phyloP scores from a whole-genome alignment of 2,797 vertebrate genomes.

The Lycodopsis pacificus region DNA sequence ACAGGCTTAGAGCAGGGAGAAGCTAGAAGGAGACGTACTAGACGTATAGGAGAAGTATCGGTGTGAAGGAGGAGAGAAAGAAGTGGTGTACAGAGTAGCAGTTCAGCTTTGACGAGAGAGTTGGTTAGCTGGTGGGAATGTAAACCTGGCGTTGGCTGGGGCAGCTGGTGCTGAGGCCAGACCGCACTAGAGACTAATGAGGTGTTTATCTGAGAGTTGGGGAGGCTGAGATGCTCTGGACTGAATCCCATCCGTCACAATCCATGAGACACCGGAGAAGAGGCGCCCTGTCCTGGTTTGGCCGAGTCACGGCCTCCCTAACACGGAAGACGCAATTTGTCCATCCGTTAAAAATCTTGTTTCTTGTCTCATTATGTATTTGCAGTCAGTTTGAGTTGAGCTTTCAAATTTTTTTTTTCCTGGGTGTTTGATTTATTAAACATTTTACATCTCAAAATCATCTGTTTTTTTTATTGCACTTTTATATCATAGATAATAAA shows the following conservation, averaged over 20 bases:
- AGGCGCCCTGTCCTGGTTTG: slow-evolving; percentile 14
- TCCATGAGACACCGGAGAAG: slow-evolving; percentile 35
- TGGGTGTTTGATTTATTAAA: not conserved
- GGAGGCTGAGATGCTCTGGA: slow-evolving; percentile 55
- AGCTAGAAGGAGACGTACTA: slow-evolving; percentile 1
- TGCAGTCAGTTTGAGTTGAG: not conserved
- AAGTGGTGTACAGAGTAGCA: slow-evolving; percentile 1
- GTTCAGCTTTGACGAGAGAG: slow-evolving; percentile 31
- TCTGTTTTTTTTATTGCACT: not conserved
- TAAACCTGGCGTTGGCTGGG: slow-evolving; percentile 54
- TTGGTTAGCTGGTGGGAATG: slow-evolving; percentile 41
- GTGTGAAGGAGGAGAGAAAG: slow-evolving; percentile 18
- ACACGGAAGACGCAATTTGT: slow-evolving; percentile 11
- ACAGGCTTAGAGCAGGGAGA: slow-evolving; percentile 5
- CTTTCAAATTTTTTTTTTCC: not conserved
- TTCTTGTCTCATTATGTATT: not conserved
- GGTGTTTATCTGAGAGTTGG: slow-evolving; percentile 71
- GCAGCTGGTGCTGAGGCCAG: slow-evolving; percentile 58
- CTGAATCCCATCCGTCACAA: slow-evolving; percentile 63
- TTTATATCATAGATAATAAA: not conserved
- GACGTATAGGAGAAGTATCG: not conserved
- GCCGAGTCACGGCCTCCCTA: not conserved
- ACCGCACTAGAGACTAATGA: slow-evolving; percentile 71
- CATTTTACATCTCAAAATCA: not conserved
- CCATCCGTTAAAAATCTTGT: not conserved